Evolutionary conservation across 2,797 vertebrate genomes (phyloP).

Genomic region (Melopsittacus undulatus): DNA sequence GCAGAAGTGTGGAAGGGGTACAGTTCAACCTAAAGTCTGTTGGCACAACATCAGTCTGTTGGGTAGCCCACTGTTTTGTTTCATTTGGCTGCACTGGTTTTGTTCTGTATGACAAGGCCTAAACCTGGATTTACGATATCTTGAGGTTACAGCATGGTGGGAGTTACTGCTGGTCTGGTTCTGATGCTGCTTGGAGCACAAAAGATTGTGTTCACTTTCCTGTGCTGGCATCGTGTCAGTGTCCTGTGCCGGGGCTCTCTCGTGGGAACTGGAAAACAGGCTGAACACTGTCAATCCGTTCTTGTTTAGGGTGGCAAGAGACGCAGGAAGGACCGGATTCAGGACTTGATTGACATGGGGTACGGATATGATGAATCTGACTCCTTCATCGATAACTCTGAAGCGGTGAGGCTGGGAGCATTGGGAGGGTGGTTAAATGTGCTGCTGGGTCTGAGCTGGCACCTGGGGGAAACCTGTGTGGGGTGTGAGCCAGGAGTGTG

Average conservation of each 20-base stretch:
- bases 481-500: neutral
- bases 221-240: neutral
- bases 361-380: constrained; percentile 95
- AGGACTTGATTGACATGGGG: constrained; percentile 95
- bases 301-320: constrained; percentile 81
- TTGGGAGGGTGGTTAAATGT: neutral
- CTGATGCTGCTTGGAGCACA: neutral
- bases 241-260: neutral
- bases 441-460: neutral
- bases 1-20: neutral
- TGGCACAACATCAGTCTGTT: neutral
- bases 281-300: neutral
- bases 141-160: neutral
- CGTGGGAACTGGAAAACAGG: neutral
- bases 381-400: constrained; percentile 98
- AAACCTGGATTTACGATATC: neutral
- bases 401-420: constrained; percentile 84
- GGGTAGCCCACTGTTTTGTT: neutral
- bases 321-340: constrained; percentile 86
- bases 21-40: neutral
- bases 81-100: neutral
- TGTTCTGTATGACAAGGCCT: neutral
- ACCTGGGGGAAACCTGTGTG: neutral
- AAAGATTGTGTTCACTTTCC: neutral
- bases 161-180: neutral